Evolutionary conservation across 2,113 vertebrate species (phyloP).

Genomic region (Phocoena sinus): DNA sequence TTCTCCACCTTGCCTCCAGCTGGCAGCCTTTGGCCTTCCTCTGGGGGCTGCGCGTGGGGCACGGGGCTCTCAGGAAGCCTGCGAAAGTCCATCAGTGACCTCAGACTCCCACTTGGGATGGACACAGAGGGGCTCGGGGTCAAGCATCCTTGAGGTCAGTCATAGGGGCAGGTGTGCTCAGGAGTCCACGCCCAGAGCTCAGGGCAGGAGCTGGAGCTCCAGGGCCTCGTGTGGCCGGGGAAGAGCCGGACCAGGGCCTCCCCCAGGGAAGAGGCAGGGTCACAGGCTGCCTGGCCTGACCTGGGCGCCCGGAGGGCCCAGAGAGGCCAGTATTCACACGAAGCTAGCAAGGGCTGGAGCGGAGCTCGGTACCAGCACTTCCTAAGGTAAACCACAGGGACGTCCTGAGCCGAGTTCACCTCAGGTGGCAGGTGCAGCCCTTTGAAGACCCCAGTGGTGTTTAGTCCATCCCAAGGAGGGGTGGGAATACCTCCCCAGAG

Average conservation of each 20-base stretch:
- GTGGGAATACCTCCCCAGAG: neutral
- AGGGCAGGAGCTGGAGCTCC: neutral
- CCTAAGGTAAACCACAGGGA: neutral
- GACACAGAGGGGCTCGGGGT: no score
- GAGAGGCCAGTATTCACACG: neutral
- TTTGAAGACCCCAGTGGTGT: neutral
- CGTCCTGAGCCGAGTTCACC: neutral
- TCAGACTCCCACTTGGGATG: neutral
- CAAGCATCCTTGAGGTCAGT: neutral
- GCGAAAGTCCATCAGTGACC: neutral
- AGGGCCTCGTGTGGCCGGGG: neutral
- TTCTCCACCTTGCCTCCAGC: conserved; percentile 56
- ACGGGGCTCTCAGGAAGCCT: neutral
- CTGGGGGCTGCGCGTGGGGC: neutral
- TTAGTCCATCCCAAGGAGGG: neutral
- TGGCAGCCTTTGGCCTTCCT: neutral
- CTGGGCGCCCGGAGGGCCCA: neutral
- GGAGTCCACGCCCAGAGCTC: neutral
- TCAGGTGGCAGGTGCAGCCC: neutral
- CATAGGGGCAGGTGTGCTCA: neutral
- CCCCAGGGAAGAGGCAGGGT: neutral
- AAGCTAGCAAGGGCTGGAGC: neutral
- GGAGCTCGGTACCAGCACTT: neutral
- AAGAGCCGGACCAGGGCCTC: neutral
- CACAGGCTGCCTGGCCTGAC: neutral